These are phyloP conservation scores for Drosophila antonietae DNA, from an alignment of 2,888 invertebrate species.

Conservation along the genomic window DNA sequence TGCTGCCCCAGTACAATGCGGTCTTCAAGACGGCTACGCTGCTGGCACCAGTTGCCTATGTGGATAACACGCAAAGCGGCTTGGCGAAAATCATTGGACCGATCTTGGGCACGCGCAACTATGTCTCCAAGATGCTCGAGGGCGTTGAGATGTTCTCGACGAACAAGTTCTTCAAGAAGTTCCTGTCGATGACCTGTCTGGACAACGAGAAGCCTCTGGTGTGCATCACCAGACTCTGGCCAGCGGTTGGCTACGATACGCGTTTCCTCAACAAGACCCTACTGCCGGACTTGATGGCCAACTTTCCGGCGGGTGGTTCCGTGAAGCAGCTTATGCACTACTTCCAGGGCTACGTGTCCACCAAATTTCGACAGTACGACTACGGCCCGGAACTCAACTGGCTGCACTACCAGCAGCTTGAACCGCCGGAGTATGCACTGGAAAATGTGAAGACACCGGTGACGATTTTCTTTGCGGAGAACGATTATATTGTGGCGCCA, in stretches of 20 bases:
- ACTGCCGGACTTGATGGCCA: constrained; percentile 82
- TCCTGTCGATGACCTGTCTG: constrained; percentile 82
- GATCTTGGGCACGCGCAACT: constrained; percentile 81
- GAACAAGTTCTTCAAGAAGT: constrained; percentile 82
- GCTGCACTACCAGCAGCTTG: constrained; percentile 77
- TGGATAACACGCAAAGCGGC: constrained; percentile 84
- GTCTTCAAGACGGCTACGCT: constrained; percentile 82
- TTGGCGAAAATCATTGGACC: constrained; percentile 88
- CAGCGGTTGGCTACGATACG: constrained; percentile 83
- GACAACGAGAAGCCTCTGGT: constrained; percentile 80
- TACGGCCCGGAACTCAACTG: constrained; percentile 81
- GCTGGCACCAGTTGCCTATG: constrained; percentile 82
- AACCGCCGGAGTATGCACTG: constrained; percentile 81
- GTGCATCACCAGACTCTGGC: constrained; percentile 82
- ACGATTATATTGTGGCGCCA: constrained; percentile 83
- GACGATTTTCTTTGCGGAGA: constrained; percentile 82
- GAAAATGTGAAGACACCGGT: constrained; percentile 79
- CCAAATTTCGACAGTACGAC: constrained; percentile 82
- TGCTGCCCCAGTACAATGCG: constrained; percentile 82
- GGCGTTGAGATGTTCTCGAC: constrained; percentile 83
- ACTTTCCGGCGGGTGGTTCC: constrained; percentile 83
- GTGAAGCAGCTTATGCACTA: constrained; percentile 84
- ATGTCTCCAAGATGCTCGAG: constrained; percentile 81
- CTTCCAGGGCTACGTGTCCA: constrained; percentile 83
- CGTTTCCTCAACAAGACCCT: constrained; percentile 81